phyloP scores from a whole-genome alignment of 2,888 invertebrate species.

The Mesorhabditis spiculigera region DNA sequence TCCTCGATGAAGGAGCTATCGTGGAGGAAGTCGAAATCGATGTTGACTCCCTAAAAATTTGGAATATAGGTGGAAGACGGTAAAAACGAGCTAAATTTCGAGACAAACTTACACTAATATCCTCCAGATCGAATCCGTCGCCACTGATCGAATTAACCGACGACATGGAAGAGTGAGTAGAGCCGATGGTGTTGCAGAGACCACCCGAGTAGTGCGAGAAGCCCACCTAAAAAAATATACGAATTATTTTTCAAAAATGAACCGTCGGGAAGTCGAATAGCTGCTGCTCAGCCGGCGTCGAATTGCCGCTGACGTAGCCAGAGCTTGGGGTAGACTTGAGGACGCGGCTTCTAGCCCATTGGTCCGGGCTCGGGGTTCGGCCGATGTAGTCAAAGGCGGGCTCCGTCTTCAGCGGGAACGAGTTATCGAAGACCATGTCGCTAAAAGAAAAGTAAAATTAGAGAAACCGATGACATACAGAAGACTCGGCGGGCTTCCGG shows the following conservation, averaged over 20 bases:
- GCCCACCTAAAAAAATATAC: neutral
- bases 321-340: neutral
- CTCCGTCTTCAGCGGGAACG: no score
- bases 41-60: neutral
- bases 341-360: no score
- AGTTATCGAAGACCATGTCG: no score
- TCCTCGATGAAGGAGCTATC: neutral
- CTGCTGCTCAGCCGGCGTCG: neutral
- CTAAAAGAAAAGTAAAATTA: no score
- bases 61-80: no score
- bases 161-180: neutral
- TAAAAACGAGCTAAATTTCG: no score
- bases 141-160: constrained; percentile 2
- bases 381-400: neutral
- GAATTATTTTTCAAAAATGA: neutral
- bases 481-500: no score
- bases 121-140: neutral
- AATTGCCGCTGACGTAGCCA: neutral
- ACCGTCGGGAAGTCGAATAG: neutral
- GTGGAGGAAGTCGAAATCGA: constrained; percentile 1
- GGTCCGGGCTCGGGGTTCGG: constrained; percentile 3
- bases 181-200: neutral
- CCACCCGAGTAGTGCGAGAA: neutral
- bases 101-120: neutral
- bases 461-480: no score